A percentile compares a stretch with the other conserved stretches of the same genome.
Evolutionary conservation across 2,113 vertebrate species (phyloP).

Genomic region (Ahaetulla prasina): DNA sequence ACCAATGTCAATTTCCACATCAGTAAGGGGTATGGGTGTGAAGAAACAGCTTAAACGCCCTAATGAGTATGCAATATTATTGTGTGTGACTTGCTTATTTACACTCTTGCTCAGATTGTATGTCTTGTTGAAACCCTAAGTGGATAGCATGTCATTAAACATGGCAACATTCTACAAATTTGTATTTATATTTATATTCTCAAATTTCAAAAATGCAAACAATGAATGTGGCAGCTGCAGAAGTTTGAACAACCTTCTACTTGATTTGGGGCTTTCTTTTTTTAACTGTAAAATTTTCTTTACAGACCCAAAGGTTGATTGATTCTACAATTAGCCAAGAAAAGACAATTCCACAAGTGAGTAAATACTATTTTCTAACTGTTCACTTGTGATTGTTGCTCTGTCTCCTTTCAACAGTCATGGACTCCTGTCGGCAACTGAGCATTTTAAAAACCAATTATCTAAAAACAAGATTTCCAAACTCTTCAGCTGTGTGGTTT

Average conservation of each 20-base stretch:
- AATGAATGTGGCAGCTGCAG: background rate
- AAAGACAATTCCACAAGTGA: background rate
- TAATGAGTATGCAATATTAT: background rate
- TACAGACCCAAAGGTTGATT: background rate
- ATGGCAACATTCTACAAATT: background rate
- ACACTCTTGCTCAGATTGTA: background rate
- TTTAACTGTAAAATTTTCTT: background rate
- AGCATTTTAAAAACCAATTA: background rate
- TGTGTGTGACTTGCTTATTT: background rate
- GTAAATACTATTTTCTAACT: background rate
- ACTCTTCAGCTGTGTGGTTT: background rate
- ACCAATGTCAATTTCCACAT: background rate
- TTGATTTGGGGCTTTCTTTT: background rate
- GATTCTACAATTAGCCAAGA: background rate
- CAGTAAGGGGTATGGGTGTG: background rate
- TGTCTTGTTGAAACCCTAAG: background rate
- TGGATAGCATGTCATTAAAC: background rate
- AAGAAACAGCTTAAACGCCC: background rate
- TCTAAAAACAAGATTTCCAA: background rate
- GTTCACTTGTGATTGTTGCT: background rate
- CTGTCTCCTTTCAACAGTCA: background rate
- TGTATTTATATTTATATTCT: background rate
- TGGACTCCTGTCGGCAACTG: background rate
- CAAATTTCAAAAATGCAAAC: background rate
- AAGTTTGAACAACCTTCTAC: background rate